Percentiles rank a stretch among this genome's conserved stretches.
Conservation (phyloP, 2,888 invertebrate species). For the Phaonia tiefii region DNA sequence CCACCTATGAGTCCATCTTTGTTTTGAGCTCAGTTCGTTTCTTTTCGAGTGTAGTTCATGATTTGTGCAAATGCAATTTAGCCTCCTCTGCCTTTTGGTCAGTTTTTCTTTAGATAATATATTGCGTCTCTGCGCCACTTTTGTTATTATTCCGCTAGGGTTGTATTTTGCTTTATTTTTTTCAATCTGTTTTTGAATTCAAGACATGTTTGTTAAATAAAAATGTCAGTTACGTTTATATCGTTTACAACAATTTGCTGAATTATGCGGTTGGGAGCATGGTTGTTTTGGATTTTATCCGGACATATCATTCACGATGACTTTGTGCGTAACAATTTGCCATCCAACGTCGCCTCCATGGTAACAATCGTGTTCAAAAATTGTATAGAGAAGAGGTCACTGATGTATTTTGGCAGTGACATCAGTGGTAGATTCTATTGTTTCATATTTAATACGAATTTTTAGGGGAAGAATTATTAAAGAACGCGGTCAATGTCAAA, state of each 20-base stretch:
- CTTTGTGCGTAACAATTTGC: not conserved
- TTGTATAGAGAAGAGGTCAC: slow-evolving; percentile 21
- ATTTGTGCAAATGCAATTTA: slow-evolving; percentile 19
- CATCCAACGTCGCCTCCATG: not conserved
- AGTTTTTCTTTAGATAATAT: not conserved
- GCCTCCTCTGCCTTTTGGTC: not conserved
- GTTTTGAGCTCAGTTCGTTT: no score
- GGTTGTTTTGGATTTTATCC: not conserved
- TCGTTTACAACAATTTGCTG: slow-evolving; percentile 45
- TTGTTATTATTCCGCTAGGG: slow-evolving; percentile 3
- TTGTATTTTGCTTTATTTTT: slow-evolving; percentile 43
- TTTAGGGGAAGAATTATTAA: no score
- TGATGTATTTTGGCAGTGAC: not conserved
- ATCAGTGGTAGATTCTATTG: no score
- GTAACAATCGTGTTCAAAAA: slow-evolving; percentile 8
- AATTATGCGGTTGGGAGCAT: not conserved
- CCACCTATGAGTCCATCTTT: no score
- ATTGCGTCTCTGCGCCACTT: no score
- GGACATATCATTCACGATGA: not conserved
- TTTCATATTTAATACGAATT: no score
- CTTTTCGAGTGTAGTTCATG: slow-evolving; percentile 10
- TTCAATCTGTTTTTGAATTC: slow-evolving; percentile 46
- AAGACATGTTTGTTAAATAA: slow-evolving; percentile 52
- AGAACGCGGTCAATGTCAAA: no score
- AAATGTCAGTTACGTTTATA: slow-evolving; percentile 37